phyloP scores from a whole-genome alignment of 2,113 vertebrate genomes.

The Myrmecobius fasciatus region DNA sequence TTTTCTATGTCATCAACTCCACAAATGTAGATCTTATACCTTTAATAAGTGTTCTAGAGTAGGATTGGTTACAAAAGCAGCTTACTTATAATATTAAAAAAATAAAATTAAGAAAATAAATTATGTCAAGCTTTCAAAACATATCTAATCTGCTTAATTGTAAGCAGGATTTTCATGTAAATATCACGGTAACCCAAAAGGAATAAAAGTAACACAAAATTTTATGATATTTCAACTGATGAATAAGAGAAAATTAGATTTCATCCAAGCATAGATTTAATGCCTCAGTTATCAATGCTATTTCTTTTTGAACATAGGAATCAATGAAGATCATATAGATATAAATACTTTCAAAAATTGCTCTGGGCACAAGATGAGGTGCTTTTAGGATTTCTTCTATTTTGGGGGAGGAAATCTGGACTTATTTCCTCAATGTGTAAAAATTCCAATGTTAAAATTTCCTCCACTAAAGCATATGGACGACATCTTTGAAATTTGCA shows the following conservation, averaged over 20 bases:
- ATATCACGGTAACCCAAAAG: neutral
- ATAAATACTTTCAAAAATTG: neutral
- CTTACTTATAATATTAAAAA: neutral
- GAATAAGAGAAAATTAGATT: neutral
- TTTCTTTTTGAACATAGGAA: neutral
- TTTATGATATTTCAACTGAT: neutral
- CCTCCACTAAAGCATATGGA: neutral
- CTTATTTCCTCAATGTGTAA: neutral
- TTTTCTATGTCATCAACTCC: neutral
- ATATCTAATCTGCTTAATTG: neutral
- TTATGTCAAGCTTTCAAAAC: neutral
- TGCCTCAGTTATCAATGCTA: neutral
- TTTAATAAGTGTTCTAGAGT: neutral
- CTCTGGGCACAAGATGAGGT: neutral
- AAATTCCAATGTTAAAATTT: neutral
- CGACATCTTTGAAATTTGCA: neutral
- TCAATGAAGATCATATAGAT: neutral
- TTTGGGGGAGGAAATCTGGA: neutral
- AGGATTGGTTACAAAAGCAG: neutral
- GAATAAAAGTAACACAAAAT: neutral
- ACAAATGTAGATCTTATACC: neutral
- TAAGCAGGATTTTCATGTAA: neutral
- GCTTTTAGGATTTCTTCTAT: neutral
- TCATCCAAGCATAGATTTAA: neutral
- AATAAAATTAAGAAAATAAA: neutral